A percentile compares a stretch with the other conserved stretches of the same genome.
phyloP scores from a whole-genome alignment of 2,888 invertebrate genomes.

The Dermolepida albohirtum region DNA sequence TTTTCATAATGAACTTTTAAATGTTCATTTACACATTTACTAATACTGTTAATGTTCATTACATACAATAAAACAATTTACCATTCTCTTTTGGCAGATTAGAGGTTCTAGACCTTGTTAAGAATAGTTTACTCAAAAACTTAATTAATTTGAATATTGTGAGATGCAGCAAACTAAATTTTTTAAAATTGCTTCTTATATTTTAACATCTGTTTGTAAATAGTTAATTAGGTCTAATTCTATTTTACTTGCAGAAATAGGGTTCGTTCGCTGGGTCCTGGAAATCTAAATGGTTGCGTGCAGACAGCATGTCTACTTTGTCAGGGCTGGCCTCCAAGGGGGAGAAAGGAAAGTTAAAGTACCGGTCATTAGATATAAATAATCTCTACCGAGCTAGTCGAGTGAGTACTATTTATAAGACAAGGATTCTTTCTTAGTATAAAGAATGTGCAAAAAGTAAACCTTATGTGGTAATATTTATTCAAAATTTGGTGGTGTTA shows the following conservation, averaged over 20 bases:
- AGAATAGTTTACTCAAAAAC: too few relatives aligned
- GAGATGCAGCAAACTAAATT: too few relatives aligned
- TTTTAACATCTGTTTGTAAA: too few relatives aligned
- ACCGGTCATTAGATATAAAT: constrained; percentile 97
- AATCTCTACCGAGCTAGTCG: constrained; percentile 91
- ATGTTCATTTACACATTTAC: too few relatives aligned
- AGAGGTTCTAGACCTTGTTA: background rate
- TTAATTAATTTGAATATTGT: too few relatives aligned
- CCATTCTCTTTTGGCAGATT: background rate
- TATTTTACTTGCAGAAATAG: constrained; percentile 68
- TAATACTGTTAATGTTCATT: constrained; percentile 2
- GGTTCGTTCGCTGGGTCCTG: constrained; percentile 84
- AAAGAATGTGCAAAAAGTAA: background rate
- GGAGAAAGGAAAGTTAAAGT: constrained; percentile 95
- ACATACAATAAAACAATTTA: background rate
- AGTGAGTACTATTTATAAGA: constrained; percentile 69
- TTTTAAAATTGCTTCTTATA: too few relatives aligned
- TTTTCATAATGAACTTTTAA: background rate
- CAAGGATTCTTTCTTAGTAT: background rate
- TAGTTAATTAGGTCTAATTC: background rate
- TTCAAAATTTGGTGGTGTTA: too few relatives aligned
- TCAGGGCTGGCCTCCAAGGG: constrained; percentile 88
- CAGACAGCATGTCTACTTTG: constrained; percentile 97
- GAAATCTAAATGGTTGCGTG: constrained; percentile 91
- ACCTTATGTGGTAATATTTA: background rate